Base-by-base conservation (phyloP, 2,113 vertebrate species). In the Solea senegalensis region DNA sequence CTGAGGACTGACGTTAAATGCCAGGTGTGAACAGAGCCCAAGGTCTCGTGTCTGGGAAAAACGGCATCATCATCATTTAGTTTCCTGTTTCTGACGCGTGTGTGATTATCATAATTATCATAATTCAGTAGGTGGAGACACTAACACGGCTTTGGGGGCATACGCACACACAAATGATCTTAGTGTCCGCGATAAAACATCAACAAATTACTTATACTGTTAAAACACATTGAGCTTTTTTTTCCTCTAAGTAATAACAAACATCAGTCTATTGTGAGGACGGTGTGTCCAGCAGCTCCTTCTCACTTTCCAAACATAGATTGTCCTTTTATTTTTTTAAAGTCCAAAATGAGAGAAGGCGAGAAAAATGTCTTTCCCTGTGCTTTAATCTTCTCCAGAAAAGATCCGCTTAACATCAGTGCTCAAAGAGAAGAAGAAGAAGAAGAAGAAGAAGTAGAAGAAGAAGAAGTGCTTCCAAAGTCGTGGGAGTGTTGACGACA, bases 121-220 rank as follows among this genome's bases (percentile, higher is more conserved):
- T 21, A 21, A 21, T 21, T 21, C 67, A 76, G 66, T 43, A 70
- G 73, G 78, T 69, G 85, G 72, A 72, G 80, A 86, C 80, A 82
- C 53, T 64, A 28, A 55, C 46, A 81, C 71, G 71, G 71, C 59
- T 45, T 78, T 10, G 59, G 44, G 72, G 72, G 65, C 46, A 46
- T 34, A 71, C n/a, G n/a, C 9, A 27, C 52, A 34, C 39, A 7
- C 43, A 8, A 44, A 8, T 11, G 16, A 26, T 11, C 26, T 56
- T 46, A 64, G 67, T 72, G 72, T 83, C 57, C 5, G 34, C 57
- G 51, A 69, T 59, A 76, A 67, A 28, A 65, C 66, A 69, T 40
- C 61, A 76, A 69, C 41, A 79, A 74, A 69, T 78, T 14, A 72
- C 72, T 78, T 14, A 72, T 69, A 41, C 54, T 43, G 55, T 81